Percentiles rank a stretch among this genome's conserved stretches.
Conservation (phyloP, 2,888 invertebrate species). For the Cataglyphis rosenhaueri region DNA sequence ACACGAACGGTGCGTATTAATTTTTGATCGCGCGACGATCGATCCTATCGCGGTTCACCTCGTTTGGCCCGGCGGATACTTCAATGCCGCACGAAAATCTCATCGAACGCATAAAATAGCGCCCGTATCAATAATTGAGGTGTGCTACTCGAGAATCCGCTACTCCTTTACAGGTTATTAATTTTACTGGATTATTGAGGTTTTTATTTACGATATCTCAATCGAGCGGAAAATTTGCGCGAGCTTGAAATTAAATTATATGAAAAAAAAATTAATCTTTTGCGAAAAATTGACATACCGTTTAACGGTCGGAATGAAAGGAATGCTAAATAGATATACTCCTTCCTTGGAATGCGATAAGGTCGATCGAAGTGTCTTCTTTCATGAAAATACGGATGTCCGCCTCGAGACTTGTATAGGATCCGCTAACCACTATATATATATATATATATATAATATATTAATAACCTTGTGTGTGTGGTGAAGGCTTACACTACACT, state of each 20-base stretch:
- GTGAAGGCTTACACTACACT: conserved; percentile 85
- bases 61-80: conserved; percentile 67
- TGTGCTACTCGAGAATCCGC: neutral
- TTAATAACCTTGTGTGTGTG: conserved; percentile 84
- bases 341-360: conserved; percentile 43
- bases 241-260: neutral
- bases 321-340: conserved; percentile 3
- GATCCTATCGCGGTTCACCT: conserved; percentile 71
- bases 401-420: conserved; percentile 64
- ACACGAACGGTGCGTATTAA: conserved; percentile 73
- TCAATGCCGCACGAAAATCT: conserved; percentile 58
- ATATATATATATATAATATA: conserved; percentile 64
- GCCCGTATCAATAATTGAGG: neutral
- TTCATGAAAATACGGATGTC: conserved; percentile 44
- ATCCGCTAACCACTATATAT: conserved; percentile 71
- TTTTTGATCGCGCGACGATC: conserved; percentile 76
- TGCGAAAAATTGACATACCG: neutral
- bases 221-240: conserved; percentile 15
- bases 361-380: conserved; percentile 36
- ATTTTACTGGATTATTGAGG: neutral
- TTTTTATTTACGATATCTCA: neutral
- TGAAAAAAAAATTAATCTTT: neutral
- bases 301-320: neutral
- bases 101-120: neutral
- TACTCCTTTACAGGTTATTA: neutral